Conservation (phyloP, 2,888 invertebrate species). For the Caradrina kadenii region DNA sequence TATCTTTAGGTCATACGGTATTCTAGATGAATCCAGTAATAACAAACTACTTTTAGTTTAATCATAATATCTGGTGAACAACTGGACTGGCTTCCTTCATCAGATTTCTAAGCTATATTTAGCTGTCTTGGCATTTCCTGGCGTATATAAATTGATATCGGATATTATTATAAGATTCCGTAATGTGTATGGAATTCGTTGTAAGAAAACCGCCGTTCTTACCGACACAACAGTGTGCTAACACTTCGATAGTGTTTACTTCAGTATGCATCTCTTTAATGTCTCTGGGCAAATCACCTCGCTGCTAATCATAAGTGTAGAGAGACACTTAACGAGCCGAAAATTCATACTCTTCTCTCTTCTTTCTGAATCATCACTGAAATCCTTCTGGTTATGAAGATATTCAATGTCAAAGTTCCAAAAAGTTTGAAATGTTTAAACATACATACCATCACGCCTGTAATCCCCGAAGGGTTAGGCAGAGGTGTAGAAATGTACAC, state of each 20-base stretch:
- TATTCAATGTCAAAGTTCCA: too few relatives aligned
- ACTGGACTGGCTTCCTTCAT: conserved; percentile 37
- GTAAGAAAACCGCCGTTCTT: conserved; percentile 14
- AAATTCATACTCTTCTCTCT: too few relatives aligned
- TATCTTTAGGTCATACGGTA: conserved; percentile 36
- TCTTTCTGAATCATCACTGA: too few relatives aligned
- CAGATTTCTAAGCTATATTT: conserved; percentile 42
- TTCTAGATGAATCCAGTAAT: conserved; percentile 28
- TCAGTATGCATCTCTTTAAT: too few relatives aligned
- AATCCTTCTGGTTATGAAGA: too few relatives aligned
- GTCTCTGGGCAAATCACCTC: too few relatives aligned
- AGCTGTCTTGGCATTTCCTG: conserved; percentile 44
- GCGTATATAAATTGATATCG: conserved; percentile 36
- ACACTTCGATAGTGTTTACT: neutral
- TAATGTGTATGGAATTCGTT: conserved; percentile 27
- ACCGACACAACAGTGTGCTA: neutral
- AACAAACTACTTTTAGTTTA: conserved; percentile 45
- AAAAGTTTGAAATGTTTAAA: too few relatives aligned
- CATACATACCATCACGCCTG: too few relatives aligned
- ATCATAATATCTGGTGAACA: conserved; percentile 41
- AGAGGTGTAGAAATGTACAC: too few relatives aligned
- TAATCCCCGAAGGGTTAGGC: too few relatives aligned
- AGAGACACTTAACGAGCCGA: too few relatives aligned
- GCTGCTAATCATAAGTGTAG: too few relatives aligned
- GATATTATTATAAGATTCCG: conserved; percentile 48